These are phyloP conservation scores for Monopterus albus DNA, from an alignment of 2,113 vertebrate species.

Conservation along the genomic window DNA sequence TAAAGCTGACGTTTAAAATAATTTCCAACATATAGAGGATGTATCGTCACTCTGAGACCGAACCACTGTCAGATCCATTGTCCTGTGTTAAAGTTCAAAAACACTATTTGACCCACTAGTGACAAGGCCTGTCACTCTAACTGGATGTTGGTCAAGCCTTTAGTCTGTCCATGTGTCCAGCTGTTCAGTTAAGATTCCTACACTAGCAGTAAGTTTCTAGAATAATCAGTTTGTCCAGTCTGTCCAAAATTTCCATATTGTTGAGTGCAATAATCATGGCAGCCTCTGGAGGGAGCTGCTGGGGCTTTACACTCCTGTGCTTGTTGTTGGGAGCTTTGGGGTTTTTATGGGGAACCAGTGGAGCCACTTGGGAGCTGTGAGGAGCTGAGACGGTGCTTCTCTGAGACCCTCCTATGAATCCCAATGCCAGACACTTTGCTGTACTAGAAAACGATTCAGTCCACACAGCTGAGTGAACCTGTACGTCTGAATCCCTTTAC, in stretches of 20 bases:
- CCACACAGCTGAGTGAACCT: conserved; percentile 26
- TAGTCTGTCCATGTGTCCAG: neutral
- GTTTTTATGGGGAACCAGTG: conserved; percentile 15
- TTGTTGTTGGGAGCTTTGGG: neutral
- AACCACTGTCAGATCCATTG: neutral
- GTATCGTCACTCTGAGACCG: conserved; percentile 2
- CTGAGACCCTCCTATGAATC: conserved; percentile 59
- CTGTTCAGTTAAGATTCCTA: neutral
- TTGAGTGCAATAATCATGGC: conserved; percentile 11
- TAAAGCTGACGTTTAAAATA: too few species aligned
- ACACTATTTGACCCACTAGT: neutral
- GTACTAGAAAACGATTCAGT: conserved; percentile 40
- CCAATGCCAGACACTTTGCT: conserved; percentile 37
- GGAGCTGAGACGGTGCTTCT: conserved; percentile 43
- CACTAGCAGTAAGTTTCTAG: too few species aligned
- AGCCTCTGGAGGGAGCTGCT: conserved; percentile 36
- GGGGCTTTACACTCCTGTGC: conserved; percentile 1
- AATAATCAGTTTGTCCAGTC: neutral
- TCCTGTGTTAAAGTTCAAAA: neutral
- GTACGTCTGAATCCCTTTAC: neutral
- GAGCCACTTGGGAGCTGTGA: conserved; percentile 38
- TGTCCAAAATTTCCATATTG: neutral
- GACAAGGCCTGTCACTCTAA: neutral
- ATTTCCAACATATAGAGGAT: neutral
- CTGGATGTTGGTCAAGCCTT: neutral